These are phyloP conservation scores for Rana temporaria DNA, from an alignment of 2,113 vertebrate genomes.

Conservation along the genomic window DNA sequence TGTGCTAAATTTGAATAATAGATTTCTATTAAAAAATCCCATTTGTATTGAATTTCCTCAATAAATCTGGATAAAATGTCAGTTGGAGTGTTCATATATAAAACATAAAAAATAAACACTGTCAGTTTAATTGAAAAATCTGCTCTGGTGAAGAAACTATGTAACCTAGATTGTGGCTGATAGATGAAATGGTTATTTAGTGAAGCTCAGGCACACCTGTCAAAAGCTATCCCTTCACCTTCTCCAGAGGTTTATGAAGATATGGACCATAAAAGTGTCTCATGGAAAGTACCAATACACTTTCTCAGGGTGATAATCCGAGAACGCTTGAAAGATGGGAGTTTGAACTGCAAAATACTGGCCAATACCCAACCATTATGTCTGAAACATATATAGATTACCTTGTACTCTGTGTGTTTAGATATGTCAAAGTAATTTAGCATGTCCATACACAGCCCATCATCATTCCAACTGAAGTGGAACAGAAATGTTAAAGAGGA, in stretches of 20 bases:
- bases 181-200: constrained; percentile 63
- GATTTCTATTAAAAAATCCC: constrained; percentile 71
- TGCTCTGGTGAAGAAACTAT: constrained; percentile 65
- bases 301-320: constrained; percentile 61
- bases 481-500: too few relatives aligned
- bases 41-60: constrained; percentile 70
- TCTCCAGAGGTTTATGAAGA: constrained; percentile 62
- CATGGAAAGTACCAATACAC: constrained; percentile 55
- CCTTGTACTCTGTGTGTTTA: constrained; percentile 8
- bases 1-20: constrained; percentile 72
- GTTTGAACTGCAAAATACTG: constrained; percentile 60
- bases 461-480: too few relatives aligned
- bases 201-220: constrained; percentile 59
- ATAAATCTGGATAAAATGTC: constrained; percentile 68
- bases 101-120: constrained; percentile 72
- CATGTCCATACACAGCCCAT: too few relatives aligned
- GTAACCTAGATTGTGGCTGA: constrained; percentile 62
- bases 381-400: neutral
- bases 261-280: constrained; percentile 59
- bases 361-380: constrained; percentile 53
- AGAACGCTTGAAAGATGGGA: constrained; percentile 65
- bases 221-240: constrained; percentile 58
- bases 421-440: constrained; percentile 10
- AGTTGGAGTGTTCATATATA: constrained; percentile 63
- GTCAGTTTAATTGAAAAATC: constrained; percentile 72